Evolutionary conservation across 2,888 invertebrate genomes (phyloP), one percentile per base, ranked within the genome.

Genomic region (Drosophila putrida): DNA sequence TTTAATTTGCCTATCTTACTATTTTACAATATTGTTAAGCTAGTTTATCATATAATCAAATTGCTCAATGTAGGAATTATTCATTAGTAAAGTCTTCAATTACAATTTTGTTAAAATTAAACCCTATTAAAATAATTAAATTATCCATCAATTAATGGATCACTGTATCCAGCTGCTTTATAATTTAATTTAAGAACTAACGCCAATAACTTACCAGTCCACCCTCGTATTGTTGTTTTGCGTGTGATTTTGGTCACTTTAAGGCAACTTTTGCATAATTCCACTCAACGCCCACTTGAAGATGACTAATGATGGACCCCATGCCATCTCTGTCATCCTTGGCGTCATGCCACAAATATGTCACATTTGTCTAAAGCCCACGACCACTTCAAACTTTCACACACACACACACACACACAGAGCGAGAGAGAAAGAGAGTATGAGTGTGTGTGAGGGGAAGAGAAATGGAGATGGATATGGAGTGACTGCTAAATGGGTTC

Each of bases 271-370:
- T 78, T 68, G 77, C 88, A 86, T 89, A 89, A 88, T 87, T 84
- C 87, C 89, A 87, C 84, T 90, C 89, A 84, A 82, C 89, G 89
- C 61, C 82, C 89, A 81, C 87, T 87, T 82, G 75, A 79, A 78
- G 73, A 89, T 89, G 90, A 88, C 90, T 88, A 89, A 89, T 86
- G 88, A 88, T 84, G 73, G 54, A 60, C 35, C 64, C 28, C 46
- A 20, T 28, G 46, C 6, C 11, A 33, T 10, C 31, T 20, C 57
- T 53, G 49, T 38, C 62, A 27, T 13, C 6, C 55, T 33, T 35
- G 38, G 15, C 47, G 28, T 31, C 15, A 55, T 46, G 38, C 54
- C 83, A 63, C 87, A 86, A 71, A 82, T 82, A 77, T 86, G 82
- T 80, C 82, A 82, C 86, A 82, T 85, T 82, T 82, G 88, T 86